Base-by-base conservation (phyloP, 2,888 invertebrate genomes). In the Andrena dorsata region DNA sequence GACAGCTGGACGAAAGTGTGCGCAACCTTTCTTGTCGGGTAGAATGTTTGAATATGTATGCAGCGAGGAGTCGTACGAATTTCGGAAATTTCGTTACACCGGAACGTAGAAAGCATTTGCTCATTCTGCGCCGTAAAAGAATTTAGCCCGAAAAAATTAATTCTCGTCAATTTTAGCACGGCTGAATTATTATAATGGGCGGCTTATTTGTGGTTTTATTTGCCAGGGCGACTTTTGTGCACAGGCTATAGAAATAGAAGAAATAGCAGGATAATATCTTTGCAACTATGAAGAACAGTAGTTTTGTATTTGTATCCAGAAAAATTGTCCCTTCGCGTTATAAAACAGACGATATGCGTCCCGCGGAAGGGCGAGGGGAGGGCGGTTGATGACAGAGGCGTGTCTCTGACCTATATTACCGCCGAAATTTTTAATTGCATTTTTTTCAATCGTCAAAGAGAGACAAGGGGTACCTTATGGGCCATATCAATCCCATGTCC, bases 391-490 rank as follows among this genome's bases (percentile, higher is more conserved):
- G 70, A 70, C 65, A 41, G 64, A 30, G 20, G 5, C 30, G 78
- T 65, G 79, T 69, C 83, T 80, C 75, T 86, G 87, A 85, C 86
- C 87, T 80, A 87, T 88, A 88, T 88, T 84, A 89, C 73, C 68
- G 65, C 68, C 58, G 60, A 83, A 87, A 89, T 87, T 88, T 89
- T 88, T 88, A 87, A 88, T 89, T 88, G 89, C 81, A 82, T 87
- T 89, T 88, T 41, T 88, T 88, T 80, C 84, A 76, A 83, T 71
- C 78, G 83, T 73, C 88, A 74, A 83, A 75, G 72, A 82, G 80
- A 53, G 26, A 63, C 69, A 49, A 63, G 69, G 78, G 77, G 69
- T 85, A 83, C 86, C 86, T 83, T 86, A 83, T 80, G 76, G 86
- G 53, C 66, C 83, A 56, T 65, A 58, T n/a, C 83, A 60, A 74